Conservation (phyloP, 2,888 invertebrate genomes). For the Priocnemis perturbator region DNA sequence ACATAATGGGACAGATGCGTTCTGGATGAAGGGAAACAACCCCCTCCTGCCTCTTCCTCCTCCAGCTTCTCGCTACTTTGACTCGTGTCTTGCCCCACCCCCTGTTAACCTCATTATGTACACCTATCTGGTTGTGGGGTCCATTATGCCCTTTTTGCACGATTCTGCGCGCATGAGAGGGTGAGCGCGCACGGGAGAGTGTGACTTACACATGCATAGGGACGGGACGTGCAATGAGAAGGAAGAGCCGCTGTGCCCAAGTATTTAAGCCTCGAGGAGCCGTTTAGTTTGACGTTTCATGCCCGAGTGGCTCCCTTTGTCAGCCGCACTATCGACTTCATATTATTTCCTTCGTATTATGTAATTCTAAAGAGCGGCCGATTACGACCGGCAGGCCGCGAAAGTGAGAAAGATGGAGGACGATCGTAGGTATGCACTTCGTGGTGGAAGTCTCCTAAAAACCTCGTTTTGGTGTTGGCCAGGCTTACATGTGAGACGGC, state of each 20-base stretch:
- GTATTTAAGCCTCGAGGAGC: conserved; percentile 64
- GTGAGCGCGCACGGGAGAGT: conserved; percentile 31
- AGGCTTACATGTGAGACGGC: too few relatives aligned
- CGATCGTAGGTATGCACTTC: too few relatives aligned
- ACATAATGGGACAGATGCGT: conserved; percentile 69
- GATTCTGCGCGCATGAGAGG: conserved; percentile 32
- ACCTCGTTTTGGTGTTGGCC: too few relatives aligned
- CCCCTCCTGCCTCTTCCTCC: conserved; percentile 40
- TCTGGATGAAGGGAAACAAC: conserved; percentile 55
- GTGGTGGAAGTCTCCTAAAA: too few relatives aligned
- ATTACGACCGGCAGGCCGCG: too few relatives aligned
- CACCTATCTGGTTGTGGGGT: conserved; percentile 69
- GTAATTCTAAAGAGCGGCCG: too few relatives aligned
- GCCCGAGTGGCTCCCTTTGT: conserved; percentile 70
- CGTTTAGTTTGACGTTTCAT: conserved; percentile 75
- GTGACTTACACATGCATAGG: conserved; percentile 4
- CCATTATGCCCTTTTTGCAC: conserved; percentile 73
- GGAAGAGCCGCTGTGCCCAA: conserved; percentile 30
- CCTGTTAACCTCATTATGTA: conserved; percentile 70
- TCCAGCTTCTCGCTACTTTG: conserved; percentile 30
- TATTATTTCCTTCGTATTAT: too few relatives aligned
- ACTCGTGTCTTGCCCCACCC: conserved; percentile 26
- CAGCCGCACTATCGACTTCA: too few relatives aligned
- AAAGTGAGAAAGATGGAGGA: too few relatives aligned
- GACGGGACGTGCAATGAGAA: too few relatives aligned